phyloP scores from a whole-genome alignment of 2,113 vertebrate species.

The Sebastes schlegelii region DNA sequence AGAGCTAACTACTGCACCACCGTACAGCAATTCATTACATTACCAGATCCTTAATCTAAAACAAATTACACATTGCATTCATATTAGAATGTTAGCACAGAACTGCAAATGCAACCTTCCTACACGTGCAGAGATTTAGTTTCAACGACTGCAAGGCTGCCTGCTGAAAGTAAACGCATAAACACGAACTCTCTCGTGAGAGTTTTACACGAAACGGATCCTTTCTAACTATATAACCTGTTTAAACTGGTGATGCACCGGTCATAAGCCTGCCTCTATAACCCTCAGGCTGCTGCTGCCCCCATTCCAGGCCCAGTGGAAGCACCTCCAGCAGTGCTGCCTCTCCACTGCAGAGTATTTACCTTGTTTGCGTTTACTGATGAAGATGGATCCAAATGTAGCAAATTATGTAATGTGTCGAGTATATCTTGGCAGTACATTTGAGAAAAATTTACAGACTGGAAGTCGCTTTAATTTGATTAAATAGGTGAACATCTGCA shows the following conservation, averaged over 20 bases:
- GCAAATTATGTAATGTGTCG: conserved; percentile 11
- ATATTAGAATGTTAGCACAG: no score
- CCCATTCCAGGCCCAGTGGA: background rate
- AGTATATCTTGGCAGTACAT: background rate
- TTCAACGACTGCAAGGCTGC: no score
- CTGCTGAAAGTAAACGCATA: no score
- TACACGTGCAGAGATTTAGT: no score
- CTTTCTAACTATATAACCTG: no score
- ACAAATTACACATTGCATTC: no score
- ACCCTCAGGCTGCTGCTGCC: conserved; percentile 14
- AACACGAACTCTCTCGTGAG: no score
- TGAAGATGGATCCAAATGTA: conserved; percentile 26
- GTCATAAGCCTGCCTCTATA: background rate
- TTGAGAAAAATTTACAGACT: background rate
- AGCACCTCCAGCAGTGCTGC: background rate
- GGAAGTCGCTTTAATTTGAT: background rate
- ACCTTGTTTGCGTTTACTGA: background rate
- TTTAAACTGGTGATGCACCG: background rate
- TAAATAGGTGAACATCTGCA: conserved; percentile 12
- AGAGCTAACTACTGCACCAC: no score
- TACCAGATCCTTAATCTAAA: no score
- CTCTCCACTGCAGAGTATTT: background rate
- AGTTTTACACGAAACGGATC: no score
- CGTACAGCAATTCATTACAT: no score
- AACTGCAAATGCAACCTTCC: no score